Evolutionary conservation across 2,888 invertebrate species (phyloP).

Genomic region (Thymelicus sylvestris): DNA sequence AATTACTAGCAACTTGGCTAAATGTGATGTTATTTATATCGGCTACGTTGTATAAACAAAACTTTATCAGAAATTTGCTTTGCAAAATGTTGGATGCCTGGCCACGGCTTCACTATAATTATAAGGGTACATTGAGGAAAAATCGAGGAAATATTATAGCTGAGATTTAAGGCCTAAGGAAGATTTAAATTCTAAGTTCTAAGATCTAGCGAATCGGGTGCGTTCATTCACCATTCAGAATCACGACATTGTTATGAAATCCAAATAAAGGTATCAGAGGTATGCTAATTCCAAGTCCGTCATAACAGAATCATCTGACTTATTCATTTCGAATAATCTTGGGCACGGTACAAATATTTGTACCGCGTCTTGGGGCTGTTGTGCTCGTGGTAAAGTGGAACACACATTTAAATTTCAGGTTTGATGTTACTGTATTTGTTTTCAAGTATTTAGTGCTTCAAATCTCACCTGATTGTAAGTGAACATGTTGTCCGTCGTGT

Average conservation of each 20-base stretch:
- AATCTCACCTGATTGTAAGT: no score
- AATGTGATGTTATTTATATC: not conserved
- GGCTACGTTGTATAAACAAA: not conserved
- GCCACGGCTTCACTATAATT: no score
- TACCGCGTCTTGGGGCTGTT: not conserved
- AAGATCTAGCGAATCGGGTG: no score
- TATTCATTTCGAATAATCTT: not conserved
- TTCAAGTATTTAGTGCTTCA: no score
- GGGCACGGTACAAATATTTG: not conserved
- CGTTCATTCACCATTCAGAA: no score
- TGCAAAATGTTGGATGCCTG: no score
- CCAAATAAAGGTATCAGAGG: not conserved
- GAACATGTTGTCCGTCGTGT: no score
- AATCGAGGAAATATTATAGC: no score
- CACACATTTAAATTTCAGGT: not conserved
- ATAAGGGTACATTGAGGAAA: no score
- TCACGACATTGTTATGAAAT: not conserved
- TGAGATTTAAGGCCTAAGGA: no score
- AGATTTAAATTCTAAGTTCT: no score
- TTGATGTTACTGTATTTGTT: no score
- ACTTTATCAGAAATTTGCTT: not conserved
- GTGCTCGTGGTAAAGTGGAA: not conserved
- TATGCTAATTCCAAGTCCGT: not conserved
- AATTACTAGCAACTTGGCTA: not conserved
- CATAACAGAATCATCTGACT: conserved; percentile 1